A percentile compares a stretch with the other conserved stretches of the same genome.
phyloP scores from a whole-genome alignment of 2,888 invertebrate species.

The Orchesellides sinensis region DNA sequence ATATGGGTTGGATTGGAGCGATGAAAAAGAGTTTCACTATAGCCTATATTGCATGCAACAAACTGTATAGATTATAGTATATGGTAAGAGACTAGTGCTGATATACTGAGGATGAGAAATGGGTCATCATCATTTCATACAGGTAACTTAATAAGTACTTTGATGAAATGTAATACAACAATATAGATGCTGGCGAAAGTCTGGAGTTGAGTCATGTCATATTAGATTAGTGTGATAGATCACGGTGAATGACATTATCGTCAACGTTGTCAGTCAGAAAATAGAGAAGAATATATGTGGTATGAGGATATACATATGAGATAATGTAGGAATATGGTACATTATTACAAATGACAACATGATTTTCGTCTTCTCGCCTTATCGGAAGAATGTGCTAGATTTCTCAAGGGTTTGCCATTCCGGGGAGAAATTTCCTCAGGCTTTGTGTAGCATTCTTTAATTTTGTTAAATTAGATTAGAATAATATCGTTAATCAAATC shows the following conservation, averaged over 20 bases:
- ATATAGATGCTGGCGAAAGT: not conserved
- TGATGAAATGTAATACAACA: constrained; percentile 3
- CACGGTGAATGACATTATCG: constrained; percentile 38
- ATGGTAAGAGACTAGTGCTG: not conserved
- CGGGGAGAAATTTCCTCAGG: too few species aligned
- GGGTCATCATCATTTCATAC: constrained; percentile 27
- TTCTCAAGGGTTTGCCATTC: too few species aligned
- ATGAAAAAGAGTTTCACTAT: not conserved
- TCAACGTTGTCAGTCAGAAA: constrained; percentile 14
- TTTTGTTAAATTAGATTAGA: too few species aligned
- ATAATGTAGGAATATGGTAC: too few species aligned
- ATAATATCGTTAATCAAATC: too few species aligned
- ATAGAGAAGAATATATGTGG: constrained; percentile 10
- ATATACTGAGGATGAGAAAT: constrained; percentile 32
- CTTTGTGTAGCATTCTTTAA: too few species aligned
- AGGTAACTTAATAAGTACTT: constrained; percentile 21
- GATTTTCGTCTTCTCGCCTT: too few species aligned
- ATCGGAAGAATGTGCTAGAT: too few species aligned
- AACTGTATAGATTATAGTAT: too few species aligned
- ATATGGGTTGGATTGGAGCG: not conserved
- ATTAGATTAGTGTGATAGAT: constrained; percentile 56
- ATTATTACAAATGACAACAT: too few species aligned
- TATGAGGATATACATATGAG: too few species aligned
- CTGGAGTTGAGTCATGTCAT: not conserved
- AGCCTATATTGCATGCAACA: too few species aligned